Evolutionary conservation across 2,113 vertebrate species (phyloP), one percentile per base, ranked within the genome.

Genomic region (Silurus glanis): DNA sequence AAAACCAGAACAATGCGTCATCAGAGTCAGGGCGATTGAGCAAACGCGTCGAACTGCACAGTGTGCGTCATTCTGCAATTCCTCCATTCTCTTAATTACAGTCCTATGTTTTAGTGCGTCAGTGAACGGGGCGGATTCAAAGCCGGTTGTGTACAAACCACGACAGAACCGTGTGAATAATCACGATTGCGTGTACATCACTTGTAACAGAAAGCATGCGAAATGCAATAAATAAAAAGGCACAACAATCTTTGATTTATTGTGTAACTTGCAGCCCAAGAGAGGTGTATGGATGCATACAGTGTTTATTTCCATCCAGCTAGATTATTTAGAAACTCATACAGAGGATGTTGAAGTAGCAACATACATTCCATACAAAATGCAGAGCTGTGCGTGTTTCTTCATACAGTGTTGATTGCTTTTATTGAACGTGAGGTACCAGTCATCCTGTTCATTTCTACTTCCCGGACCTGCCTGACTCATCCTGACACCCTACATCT

Each of bases 1-100:
- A 59, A 79, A 19, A n/a, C n/a, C n/a, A 0, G 5, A 23, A 83
- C 49, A 71, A 71, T 83, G 62, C 51, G 23, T 83, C 81, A 83
- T 83, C 80, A 51, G 23, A 66, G 7, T 0, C n/a, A 5, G 6
- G 1, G 55, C 62, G 37, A 69, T 51, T 55, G 10, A 55, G 49
- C 23, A 69, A 69, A 28, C 51, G 45, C 23, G 28, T n/a, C 0
- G 4, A 53, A 55, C 47, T 25, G 47, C 28, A 28, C 61, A 64
- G 69, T 7, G 4, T 62, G 45, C 13, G 76, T 80, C 51, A 53
- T 72, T 86, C 64, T 72, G 2, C 80, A 72, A 53, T 80, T 71
- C 47, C 45, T 14, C n/a, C 5, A 16, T 28, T 69, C 23, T 28
- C 49, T 55, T 83, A 83, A 83, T 83, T 83, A 83, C 25, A 71